Percentiles rank a stretch among this genome's conserved stretches.
These are phyloP conservation scores for Antrozous pallidus DNA, from an alignment of 2,797 vertebrate species.

Conservation along the genomic window DNA sequence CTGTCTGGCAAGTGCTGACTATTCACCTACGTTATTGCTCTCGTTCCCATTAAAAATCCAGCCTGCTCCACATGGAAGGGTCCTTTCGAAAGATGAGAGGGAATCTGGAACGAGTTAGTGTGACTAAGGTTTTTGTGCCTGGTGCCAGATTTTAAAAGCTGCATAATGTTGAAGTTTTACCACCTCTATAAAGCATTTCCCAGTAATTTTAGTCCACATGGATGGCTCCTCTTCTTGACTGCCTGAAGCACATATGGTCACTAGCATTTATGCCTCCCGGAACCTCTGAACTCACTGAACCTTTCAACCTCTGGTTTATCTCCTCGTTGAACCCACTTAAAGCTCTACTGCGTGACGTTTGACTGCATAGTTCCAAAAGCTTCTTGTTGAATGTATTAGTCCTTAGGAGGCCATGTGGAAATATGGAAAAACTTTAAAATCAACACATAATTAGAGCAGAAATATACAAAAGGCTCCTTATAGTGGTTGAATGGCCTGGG, in stretches of 20 bases:
- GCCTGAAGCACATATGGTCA: background rate
- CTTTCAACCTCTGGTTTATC: background rate
- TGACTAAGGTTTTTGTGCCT: background rate
- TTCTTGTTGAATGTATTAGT: background rate
- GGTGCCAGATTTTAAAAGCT: conserved; percentile 57
- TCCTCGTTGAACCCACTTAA: background rate
- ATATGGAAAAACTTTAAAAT: conserved; percentile 24
- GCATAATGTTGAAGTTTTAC: background rate
- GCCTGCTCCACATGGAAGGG: background rate
- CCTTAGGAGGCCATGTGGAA: background rate
- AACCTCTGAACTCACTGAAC: background rate
- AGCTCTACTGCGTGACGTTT: background rate
- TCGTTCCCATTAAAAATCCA: conserved; percentile 47
- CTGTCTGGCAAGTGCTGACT: conserved; percentile 42
- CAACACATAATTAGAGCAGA: background rate
- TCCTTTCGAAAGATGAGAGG: conserved; percentile 31
- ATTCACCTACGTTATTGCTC: conserved; percentile 46
- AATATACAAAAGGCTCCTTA: background rate
- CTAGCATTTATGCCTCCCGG: background rate
- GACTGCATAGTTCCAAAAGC: background rate
- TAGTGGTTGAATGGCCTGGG: background rate
- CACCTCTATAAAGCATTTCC: background rate
- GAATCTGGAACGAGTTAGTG: conserved; percentile 54
- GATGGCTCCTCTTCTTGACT: background rate
- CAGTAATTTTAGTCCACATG: background rate